Conservation (phyloP, 2,113 vertebrate genomes). For the Oncorhynchus keta region DNA sequence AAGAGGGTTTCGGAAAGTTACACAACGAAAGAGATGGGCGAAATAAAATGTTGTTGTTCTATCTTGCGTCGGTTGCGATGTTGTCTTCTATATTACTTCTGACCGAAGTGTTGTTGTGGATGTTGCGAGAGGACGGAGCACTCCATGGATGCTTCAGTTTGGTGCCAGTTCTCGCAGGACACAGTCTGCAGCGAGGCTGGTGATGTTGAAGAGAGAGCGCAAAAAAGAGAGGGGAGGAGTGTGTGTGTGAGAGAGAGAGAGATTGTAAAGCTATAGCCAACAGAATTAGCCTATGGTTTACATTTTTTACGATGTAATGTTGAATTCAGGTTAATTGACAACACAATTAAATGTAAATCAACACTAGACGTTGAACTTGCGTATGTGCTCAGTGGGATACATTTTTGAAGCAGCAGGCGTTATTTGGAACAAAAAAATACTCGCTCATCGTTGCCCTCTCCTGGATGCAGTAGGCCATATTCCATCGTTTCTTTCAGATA, state of each 20-base stretch:
- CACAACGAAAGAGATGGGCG: conserved; percentile 8
- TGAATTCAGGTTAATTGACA: no score
- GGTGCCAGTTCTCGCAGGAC: conserved; percentile 38
- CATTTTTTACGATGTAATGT: no score
- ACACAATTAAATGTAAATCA: no score
- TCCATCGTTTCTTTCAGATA: no score
- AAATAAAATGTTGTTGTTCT: neutral
- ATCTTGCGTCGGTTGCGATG: neutral
- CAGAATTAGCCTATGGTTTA: neutral
- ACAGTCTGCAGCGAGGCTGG: conserved; percentile 26
- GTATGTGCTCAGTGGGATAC: no score
- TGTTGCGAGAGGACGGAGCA: conserved; percentile 34
- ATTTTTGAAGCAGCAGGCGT: neutral
- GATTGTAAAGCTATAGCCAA: neutral
- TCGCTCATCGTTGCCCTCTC: conserved; percentile 40
- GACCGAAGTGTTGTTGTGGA: conserved; percentile 14
- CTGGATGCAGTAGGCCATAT: conserved; percentile 12
- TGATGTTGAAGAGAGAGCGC: conserved; percentile 17
- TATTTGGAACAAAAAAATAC: conserved; percentile 2
- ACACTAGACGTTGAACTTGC: no score
- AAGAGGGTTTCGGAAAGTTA: conserved; percentile 24
- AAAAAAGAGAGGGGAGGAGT: neutral
- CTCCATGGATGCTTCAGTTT: conserved; percentile 52
- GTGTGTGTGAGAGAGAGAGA: neutral
- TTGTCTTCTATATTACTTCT: conserved; percentile 26